Conservation (phyloP, 1,140 invertebrate genomes). For the Lordiphosa stackelbergi region DNA sequence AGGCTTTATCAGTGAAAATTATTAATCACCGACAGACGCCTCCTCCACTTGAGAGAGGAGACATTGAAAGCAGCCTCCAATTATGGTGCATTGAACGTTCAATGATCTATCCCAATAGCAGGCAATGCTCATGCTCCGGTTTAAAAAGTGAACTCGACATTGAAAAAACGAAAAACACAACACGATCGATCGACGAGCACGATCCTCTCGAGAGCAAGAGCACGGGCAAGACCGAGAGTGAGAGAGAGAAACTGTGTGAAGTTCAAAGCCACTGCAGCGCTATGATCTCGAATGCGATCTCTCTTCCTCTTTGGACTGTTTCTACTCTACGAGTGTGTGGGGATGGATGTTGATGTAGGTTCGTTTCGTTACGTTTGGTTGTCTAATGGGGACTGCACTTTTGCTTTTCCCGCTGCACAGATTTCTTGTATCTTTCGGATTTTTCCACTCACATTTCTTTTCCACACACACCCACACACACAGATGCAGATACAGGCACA, state of each 20-base stretch:
- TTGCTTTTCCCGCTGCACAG: slow-evolving; percentile 71
- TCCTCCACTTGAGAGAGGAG: slow-evolving; percentile 50
- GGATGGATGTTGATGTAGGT: slow-evolving; percentile 62
- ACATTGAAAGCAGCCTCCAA: slow-evolving; percentile 17
- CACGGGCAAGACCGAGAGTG: slow-evolving; percentile 1
- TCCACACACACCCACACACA: slow-evolving; percentile 54
- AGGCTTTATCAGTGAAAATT: slow-evolving; percentile 42
- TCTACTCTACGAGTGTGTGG: slow-evolving; percentile 1
- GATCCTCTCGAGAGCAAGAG: slow-evolving; percentile 7
- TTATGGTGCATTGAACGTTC: slow-evolving; percentile 65
- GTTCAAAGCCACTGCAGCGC: slow-evolving; percentile 68
- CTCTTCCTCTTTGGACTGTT: slow-evolving; percentile 1
- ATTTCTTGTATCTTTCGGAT: slow-evolving; percentile 62
- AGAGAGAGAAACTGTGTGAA: slow-evolving; percentile 57
- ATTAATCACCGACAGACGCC: slow-evolving; percentile 64
- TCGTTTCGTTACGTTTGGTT: slow-evolving; percentile 48
- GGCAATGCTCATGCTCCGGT: slow-evolving; percentile 43
- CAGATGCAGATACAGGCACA: slow-evolving; percentile 1
- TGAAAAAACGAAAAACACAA: slow-evolving; percentile 36
- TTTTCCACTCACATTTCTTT: slow-evolving; percentile 63
- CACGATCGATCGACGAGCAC: slow-evolving; percentile 5
- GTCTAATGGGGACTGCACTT: slow-evolving; percentile 59
- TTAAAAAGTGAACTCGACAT: slow-evolving; percentile 74
- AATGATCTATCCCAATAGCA: slow-evolving; percentile 68
- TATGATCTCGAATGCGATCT: slow-evolving; percentile 32